Percentiles rank a stretch among this genome's conserved stretches.
Evolutionary conservation across 1,140 invertebrate species (phyloP).

Genomic region (Drosophila sproati): DNA sequence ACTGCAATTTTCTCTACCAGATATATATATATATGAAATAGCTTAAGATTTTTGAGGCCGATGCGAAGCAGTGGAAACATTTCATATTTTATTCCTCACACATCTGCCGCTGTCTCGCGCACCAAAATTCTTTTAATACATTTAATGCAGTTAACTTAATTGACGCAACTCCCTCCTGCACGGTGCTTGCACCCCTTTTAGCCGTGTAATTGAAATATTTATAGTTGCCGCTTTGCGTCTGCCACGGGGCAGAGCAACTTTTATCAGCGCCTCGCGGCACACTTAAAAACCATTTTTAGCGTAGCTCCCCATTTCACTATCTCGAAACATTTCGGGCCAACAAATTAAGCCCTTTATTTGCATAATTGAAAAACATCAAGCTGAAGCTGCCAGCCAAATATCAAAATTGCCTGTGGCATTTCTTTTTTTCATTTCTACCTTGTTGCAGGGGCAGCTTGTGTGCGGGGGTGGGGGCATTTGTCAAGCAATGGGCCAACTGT

Average conservation of each 20-base stretch:
- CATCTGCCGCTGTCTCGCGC: conserved; percentile 45
- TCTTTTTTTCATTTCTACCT: no score
- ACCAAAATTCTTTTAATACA: conserved; percentile 64
- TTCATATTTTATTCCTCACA: conserved; percentile 41
- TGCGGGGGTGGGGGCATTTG: not conserved
- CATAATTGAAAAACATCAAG: conserved; percentile 82
- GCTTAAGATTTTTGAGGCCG: not conserved
- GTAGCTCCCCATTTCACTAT: not conserved
- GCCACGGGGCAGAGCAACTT: conserved; percentile 50
- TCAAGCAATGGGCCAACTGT: conserved; percentile 50
- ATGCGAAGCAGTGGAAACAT: not conserved
- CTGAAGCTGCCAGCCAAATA: conserved; percentile 69
- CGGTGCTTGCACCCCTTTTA: conserved; percentile 15
- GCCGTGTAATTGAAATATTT: conserved; percentile 80
- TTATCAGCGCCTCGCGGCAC: conserved; percentile 67
- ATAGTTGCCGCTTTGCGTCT: conserved; percentile 71
- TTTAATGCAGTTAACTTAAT: conserved; percentile 80
- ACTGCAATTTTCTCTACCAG: no score
- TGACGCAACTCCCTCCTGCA: not conserved
- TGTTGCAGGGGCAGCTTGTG: conserved; percentile 19
- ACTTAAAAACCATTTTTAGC: conserved; percentile 78
- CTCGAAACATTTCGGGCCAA: conserved; percentile 40
- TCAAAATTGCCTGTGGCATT: conserved; percentile 59
- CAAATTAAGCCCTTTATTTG: conserved; percentile 83
- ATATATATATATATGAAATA: no score